Evolutionary conservation across 2,888 invertebrate genomes (phyloP).

Genomic region (Euzetes globulus): DNA sequence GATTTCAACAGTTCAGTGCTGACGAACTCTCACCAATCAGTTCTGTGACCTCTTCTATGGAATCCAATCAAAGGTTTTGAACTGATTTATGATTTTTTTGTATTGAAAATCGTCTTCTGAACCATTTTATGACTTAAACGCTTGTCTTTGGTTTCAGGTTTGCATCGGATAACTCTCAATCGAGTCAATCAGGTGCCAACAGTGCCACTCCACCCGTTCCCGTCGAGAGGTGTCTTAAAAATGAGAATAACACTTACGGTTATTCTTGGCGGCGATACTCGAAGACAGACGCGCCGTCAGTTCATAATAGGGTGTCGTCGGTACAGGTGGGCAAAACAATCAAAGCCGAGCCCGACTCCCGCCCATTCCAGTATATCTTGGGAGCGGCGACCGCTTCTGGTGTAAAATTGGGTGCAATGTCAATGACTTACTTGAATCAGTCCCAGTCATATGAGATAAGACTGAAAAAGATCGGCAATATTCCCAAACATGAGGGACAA

Average conservation of each 20-base stretch:
- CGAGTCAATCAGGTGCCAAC: neutral
- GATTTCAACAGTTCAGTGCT: neutral
- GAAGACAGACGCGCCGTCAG: constrained; percentile 34
- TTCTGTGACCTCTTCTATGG: neutral
- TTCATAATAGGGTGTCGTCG: constrained; percentile 13
- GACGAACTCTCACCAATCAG: constrained; percentile 21
- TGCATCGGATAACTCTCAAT: neutral
- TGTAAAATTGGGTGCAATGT: constrained; percentile 88
- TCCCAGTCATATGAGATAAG: constrained; percentile 94
- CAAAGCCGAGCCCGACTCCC: neutral
- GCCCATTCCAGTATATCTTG: constrained; percentile 75
- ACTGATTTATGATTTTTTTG: neutral
- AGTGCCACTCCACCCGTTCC: no score
- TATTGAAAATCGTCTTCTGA: neutral
- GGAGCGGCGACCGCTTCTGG: constrained; percentile 95
- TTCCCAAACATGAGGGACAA: constrained; percentile 46
- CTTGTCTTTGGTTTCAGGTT: neutral
- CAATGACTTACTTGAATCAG: constrained; percentile 89
- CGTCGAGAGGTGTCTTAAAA: no score
- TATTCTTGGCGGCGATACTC: constrained; percentile 34
- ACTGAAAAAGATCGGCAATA: constrained; percentile 82
- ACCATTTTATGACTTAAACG: neutral
- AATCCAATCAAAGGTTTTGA: neutral
- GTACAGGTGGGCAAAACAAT: constrained; percentile 31
- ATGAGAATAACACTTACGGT: constrained; percentile 21